phyloP scores from a whole-genome alignment of 1,140 invertebrate genomes.

The Drosophila bocki region DNA sequence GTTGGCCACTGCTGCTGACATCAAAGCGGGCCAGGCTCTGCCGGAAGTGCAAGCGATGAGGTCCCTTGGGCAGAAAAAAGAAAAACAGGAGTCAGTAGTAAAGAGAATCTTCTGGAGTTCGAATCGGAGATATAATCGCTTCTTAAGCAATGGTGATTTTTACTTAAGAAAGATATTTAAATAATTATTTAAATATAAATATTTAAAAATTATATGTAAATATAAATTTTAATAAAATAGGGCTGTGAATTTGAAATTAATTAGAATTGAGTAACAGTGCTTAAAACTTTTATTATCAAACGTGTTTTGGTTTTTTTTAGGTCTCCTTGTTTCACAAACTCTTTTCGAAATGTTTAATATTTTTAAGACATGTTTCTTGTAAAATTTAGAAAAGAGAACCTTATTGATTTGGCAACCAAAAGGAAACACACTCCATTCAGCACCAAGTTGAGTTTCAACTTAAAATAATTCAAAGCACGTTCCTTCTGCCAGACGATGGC shows the following conservation, averaged over 20 bases:
- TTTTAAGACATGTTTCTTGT: not conserved
- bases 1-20: slow-evolving; percentile 33
- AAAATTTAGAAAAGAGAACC: not conserved
- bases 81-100: slow-evolving; percentile 10
- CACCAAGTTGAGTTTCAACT: not conserved
- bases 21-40: slow-evolving; percentile 13
- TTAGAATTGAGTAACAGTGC: not conserved
- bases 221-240: too few relatives aligned
- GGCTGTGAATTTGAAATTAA: not conserved
- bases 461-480: slow-evolving; percentile 9
- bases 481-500: slow-evolving; percentile 1
- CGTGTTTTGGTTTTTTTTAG: too few relatives aligned
- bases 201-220: too few relatives aligned
- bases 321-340: too few relatives aligned
- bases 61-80: not conserved
- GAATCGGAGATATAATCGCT: not conserved
- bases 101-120: not conserved
- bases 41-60: slow-evolving; percentile 15
- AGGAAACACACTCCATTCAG: not conserved
- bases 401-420: not conserved
- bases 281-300: not conserved
- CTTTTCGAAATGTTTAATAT: not conserved
- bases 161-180: not conserved
- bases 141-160: not conserved
- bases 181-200: not conserved